Base-by-base conservation (phyloP, 2,113 vertebrate genomes). In the Corythoichthys haematopterus region DNA sequence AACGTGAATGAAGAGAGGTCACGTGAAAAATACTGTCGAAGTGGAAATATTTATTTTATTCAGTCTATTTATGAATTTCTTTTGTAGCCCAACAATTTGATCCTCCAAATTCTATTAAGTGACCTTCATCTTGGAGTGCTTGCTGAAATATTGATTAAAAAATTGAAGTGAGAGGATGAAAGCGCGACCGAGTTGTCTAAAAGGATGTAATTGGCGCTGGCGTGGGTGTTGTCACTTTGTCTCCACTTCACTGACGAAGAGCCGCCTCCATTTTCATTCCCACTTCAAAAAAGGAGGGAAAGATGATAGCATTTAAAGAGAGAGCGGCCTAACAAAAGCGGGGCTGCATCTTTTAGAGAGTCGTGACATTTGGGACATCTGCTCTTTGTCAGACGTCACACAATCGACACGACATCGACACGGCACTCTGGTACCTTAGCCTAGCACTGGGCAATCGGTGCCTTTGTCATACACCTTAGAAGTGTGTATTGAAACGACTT, bases 171-270 rank as follows among this genome's bases (percentile, higher is more conserved):
- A 55, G 20, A 57, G 14, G 55, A 57, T 36, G 2, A 57, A 57
- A 57, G 33, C 33, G 11, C 55, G 3, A 4, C 10, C 12, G 65
- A 67, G 69, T 73, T 81, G 71, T 15, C 55, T 36, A 56, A 56
- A 56, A 56, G 9, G 53, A 56, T 35, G 28, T 56, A 14, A 4
- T 56, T 6, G 33, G 55, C 6, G 10, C 9, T 2, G 52, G 33
- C 66, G 69, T 87, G 86, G 87, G 89, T 88, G 86, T 88, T 85
- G 68, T 81, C 81, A 61, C 70, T 73, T 83, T 84, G 78, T 85
- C 71, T 72, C n/a, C 7, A 75, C 75, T 79, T 83, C 70, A 88
- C 85, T 82, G 72, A 82, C 59, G 36, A 55, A 15, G 35, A 57
- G 33, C 77, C 73, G 64, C 78, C 80, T 82, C 69, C 37, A 85